Evolutionary conservation across 1,140 invertebrate genomes (phyloP), one percentile per base, ranked within the genome.

Genomic region (Drosophila nigromelanica): DNA sequence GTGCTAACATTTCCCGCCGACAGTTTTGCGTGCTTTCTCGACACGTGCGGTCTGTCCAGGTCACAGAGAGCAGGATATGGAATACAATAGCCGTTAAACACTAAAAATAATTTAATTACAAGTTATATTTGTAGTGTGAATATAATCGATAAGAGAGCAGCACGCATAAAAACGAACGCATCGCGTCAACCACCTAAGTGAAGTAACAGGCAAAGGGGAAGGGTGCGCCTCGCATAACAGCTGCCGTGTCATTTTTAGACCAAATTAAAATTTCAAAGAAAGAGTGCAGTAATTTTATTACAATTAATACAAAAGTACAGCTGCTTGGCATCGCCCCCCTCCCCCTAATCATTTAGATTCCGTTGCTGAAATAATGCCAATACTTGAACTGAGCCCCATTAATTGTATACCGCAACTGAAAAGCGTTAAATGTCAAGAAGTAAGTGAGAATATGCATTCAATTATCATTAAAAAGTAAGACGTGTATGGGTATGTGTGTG

Each of bases 391-490:
- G 68, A 60, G 45, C 72, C 71, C 74, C 74, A 60, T 76, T 70
- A 74, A 76, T 80, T 90, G 80, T 83, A 78, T 77, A 64, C 66
- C 74, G 43, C 30, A 52, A 50, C 71, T 82, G 51, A 56, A 64
- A 67, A 64, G 52, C 72, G 90, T 73, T 69, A 77, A 83, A 90
- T 91, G 90, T 76, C 86, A 91, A 81, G 90, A 91, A 73, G 90
- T 91, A 90, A 91, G 90, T 91, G 48, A 61, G 48, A 61, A 63
- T 43, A 42, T 15, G 45, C 18, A 47, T 60, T 50, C 45, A 69
- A 51, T 45, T 52, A 61, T 33, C 6, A 40, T 48, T 35, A 35
- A 10, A 35, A 0, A 35, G 0, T 35, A 35, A 35, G 2, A 35
- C 1, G 27, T 2, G 33, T 35, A n/a, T n/a, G n/a, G n/a, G n/a